Evolutionary conservation across 2,888 invertebrate genomes (phyloP).

Genomic region (Drosophila prostipennis): DNA sequence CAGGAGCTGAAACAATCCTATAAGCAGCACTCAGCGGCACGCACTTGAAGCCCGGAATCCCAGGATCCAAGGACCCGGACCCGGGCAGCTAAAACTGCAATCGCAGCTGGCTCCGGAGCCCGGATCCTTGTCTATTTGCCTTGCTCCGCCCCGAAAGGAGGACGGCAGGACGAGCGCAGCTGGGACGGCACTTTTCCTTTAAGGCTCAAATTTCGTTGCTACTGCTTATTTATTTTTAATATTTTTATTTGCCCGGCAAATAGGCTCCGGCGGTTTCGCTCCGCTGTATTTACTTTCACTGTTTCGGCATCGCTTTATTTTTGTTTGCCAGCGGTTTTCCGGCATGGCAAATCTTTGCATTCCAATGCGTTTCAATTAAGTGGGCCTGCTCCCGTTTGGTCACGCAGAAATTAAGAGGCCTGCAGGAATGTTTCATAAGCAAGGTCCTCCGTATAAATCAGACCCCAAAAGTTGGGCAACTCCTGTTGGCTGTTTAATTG

Average conservation of each 20-base stretch:
- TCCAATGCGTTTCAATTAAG: constrained; percentile 68
- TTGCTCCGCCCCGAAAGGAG: constrained; percentile 1
- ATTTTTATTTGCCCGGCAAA: constrained; percentile 68
- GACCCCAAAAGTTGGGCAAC: constrained; percentile 17
- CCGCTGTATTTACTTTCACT: constrained; percentile 24
- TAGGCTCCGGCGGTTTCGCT: constrained; percentile 38
- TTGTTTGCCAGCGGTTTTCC: constrained; percentile 60
- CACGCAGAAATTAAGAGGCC: constrained; percentile 44
- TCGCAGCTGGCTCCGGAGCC: constrained; percentile 42
- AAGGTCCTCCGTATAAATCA: constrained; percentile 16
- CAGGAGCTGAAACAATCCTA: constrained; percentile 47
- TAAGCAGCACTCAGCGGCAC: constrained; percentile 76
- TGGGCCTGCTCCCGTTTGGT: constrained; percentile 23
- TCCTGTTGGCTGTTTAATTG: constrained; percentile 56
- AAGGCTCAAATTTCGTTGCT: constrained; percentile 42
- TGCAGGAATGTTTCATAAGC: constrained; percentile 1
- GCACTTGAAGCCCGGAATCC: constrained; percentile 56
- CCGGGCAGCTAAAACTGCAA: constrained; percentile 70
- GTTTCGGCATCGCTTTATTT: constrained; percentile 38
- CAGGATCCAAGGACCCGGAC: constrained; percentile 8
- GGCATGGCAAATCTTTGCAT: constrained; percentile 58
- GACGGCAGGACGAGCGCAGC: neutral
- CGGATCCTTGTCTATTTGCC: constrained; percentile 29
- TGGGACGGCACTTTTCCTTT: constrained; percentile 5
- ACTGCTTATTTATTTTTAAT: constrained; percentile 67